Conservation (phyloP, 2,888 invertebrate species). For the Myopa testacea region DNA sequence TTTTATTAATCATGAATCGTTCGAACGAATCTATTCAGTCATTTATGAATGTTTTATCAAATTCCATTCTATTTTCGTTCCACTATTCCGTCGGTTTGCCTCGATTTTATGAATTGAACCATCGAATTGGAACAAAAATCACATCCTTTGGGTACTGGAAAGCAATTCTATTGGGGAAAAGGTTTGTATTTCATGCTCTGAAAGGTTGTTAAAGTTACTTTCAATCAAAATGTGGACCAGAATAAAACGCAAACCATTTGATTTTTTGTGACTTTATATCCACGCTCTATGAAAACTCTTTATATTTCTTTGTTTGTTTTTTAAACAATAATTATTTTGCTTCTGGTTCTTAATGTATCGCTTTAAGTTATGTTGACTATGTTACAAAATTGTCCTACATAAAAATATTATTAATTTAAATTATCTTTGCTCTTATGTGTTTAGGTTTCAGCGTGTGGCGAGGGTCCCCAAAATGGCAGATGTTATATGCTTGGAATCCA, state of each 20-base stretch:
- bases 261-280: constrained; percentile 25
- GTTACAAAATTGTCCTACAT: constrained; percentile 64
- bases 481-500: neutral
- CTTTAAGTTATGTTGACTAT: constrained; percentile 54
- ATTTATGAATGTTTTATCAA: too few relatives aligned
- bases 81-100: too few relatives aligned
- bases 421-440: constrained; percentile 52
- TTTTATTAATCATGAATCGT: neutral
- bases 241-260: constrained; percentile 29
- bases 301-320: neutral
- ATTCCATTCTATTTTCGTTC: too few relatives aligned
- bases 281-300: constrained; percentile 20
- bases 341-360: constrained; percentile 43
- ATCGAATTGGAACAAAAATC: too few relatives aligned
- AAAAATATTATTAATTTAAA: constrained; percentile 59
- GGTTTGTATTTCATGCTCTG: too few relatives aligned
- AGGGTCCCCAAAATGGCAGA: neutral
- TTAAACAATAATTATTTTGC: constrained; percentile 29
- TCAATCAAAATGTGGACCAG: too few relatives aligned
- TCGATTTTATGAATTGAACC: too few relatives aligned
- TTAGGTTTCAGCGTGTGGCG: constrained; percentile 13
- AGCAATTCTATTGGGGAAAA: too few relatives aligned
- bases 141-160: too few relatives aligned
- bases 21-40: neutral
- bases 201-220: too few relatives aligned